Evolutionary conservation across 2,888 invertebrate genomes (phyloP), one percentile per base, ranked within the genome.

Genomic region (Selenia dentaria): DNA sequence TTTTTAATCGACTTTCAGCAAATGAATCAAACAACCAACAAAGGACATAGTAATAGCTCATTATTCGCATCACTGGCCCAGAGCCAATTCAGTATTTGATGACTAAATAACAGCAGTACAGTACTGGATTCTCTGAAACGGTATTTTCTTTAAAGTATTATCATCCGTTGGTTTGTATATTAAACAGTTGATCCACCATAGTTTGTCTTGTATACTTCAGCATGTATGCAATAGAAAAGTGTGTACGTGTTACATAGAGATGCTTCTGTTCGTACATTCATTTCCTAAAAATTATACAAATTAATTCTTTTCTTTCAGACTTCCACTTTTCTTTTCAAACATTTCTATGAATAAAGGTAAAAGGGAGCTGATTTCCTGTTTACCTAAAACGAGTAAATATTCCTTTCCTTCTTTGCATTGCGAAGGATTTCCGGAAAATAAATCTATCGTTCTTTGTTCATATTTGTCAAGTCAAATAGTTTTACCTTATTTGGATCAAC

Each of bases 41-140:
- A 79, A 78, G 73, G 67, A 61, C 56, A 45, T 46, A 59, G 61
- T 71, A 79, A 78, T 77, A 74, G 77, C 75, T 80, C 72, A 80
- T 85, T 83, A 79, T 57, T 62, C 65, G 69, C 69, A 53, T 59
- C 66, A 64, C 61, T 70, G 70, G 70, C 66, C 51, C 48, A 40
- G 54, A 60, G 70, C 47, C 47, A 48, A 48, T 41, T 48, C 41
- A 42, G 13, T 18, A 26, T 57, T 36, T 40, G 43, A 36, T 51
- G 46, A 51, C 46, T 41, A 42, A 28, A 48, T 48, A 29, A 28
- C 25, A 32, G 14, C 9, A 29, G 6, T n/a, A 11, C 14, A 28
- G 27, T 20, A 32, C 38, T 44, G 47, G 9, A 41, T 34, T 28
- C 33, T 34, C 8, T 20, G 38, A 38, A 38, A 16, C 27, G 5